phyloP scores from a whole-genome alignment of 2,113 vertebrate species.

The Paradisaea rubra region DNA sequence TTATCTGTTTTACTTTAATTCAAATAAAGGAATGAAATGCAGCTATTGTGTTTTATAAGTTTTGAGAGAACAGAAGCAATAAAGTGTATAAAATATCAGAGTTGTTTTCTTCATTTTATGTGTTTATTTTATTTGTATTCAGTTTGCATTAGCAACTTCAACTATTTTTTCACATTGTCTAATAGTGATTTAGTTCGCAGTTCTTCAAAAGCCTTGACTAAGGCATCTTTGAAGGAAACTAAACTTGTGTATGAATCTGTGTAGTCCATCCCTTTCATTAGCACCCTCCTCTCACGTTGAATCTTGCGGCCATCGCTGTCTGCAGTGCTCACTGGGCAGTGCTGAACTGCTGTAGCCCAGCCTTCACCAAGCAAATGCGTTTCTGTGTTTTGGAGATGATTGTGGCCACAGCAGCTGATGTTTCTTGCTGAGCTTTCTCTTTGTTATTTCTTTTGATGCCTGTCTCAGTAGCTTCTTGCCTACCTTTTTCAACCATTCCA shows the following conservation, averaged over 20 bases:
- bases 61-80: background rate
- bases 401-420: background rate
- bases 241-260: background rate
- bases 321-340: background rate
- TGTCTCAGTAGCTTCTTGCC: background rate
- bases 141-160: background rate
- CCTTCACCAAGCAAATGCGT: background rate
- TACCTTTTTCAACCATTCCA: background rate
- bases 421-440: background rate
- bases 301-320: background rate
- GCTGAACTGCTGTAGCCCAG: background rate
- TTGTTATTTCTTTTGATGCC: background rate
- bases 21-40: background rate
- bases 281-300: background rate
- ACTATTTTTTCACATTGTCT: background rate
- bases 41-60: background rate
- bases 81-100: background rate
- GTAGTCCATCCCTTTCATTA: background rate
- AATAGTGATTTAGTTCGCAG: background rate
- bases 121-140: background rate
- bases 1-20: slow-evolving; percentile 4
- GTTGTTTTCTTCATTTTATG: background rate
- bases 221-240: background rate
- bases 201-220: background rate
- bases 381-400: background rate